Conservation (phyloP, 2,888 invertebrate genomes). For the Mythimna albipuncta region DNA sequence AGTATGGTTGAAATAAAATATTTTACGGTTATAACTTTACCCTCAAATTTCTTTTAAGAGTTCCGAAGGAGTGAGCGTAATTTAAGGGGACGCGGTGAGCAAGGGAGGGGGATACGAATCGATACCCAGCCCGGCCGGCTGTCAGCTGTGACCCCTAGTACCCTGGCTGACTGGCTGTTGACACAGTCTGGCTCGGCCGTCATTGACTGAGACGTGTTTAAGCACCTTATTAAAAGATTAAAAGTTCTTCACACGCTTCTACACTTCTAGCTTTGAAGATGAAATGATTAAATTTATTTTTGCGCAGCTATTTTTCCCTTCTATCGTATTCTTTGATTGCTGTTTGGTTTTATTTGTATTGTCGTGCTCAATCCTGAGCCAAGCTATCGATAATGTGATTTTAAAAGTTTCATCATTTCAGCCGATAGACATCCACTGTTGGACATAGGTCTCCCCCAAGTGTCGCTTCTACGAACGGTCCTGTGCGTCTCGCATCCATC, state of each 20-base stretch:
- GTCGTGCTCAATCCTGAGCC: background rate
- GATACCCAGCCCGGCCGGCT: slow-evolving; percentile 61
- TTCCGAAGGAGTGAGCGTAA: slow-evolving; percentile 29
- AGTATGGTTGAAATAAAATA: slow-evolving; percentile 6
- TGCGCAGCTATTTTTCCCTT: no score
- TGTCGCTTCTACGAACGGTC: no score
- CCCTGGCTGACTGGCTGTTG: slow-evolving; percentile 38
- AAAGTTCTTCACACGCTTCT: slow-evolving; percentile 19
- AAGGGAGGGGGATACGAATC: slow-evolving; percentile 59
- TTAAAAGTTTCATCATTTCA: no score
- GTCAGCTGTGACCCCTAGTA: slow-evolving; percentile 62
- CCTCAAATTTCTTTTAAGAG: slow-evolving; percentile 35
- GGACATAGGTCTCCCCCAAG: no score
- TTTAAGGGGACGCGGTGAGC: slow-evolving; percentile 40
- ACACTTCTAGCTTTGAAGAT: slow-evolving; percentile 19
- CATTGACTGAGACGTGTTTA: slow-evolving; percentile 45
- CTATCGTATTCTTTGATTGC: background rate
- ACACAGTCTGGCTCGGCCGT: slow-evolving; percentile 46
- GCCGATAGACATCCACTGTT: no score
- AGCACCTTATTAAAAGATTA: slow-evolving; percentile 38
- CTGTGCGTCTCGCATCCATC: no score
- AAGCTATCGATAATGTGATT: no score
- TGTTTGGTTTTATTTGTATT: background rate
- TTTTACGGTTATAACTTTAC: background rate
- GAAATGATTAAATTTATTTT: background rate